phyloP scores from a whole-genome alignment of 2,797 vertebrate species.

The Hozukius guyotensis region DNA sequence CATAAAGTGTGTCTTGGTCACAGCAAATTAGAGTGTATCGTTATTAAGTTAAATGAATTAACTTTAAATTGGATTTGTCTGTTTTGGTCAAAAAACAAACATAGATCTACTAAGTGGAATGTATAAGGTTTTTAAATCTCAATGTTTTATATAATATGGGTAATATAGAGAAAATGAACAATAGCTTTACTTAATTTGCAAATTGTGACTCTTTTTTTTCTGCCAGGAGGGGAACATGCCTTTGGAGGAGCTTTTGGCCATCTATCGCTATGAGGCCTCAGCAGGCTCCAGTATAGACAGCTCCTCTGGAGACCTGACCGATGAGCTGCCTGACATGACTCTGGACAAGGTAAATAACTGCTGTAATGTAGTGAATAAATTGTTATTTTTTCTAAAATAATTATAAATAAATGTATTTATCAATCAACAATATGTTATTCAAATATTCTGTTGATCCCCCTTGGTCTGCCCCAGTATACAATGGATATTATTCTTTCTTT shows the following conservation, averaged over 20 bases:
- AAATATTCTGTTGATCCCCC: neutral
- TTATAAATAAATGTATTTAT: neutral
- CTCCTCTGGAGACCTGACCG: slow-evolving; percentile 95
- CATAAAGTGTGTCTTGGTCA: neutral
- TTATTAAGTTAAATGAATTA: neutral
- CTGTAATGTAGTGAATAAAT: neutral
- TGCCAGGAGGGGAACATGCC: slow-evolving; percentile 97
- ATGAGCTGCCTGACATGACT: slow-evolving; percentile 98
- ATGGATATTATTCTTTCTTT: neutral
- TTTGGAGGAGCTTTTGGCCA: slow-evolving; percentile 93
- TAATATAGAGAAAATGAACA: neutral
- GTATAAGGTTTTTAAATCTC: accelerated
- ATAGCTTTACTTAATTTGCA: neutral
- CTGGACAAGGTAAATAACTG: slow-evolving; percentile 91
- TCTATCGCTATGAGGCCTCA: slow-evolving; percentile 95
- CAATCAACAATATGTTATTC: neutral
- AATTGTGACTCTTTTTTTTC: neutral
- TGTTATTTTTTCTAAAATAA: neutral
- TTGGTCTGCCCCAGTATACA: neutral
- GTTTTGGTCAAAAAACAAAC: neutral
- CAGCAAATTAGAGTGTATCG: too few species aligned
- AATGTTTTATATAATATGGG: neutral
- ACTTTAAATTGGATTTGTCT: neutral
- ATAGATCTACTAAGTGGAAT: neutral
- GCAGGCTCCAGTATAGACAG: slow-evolving; percentile 92